A percentile compares a stretch with the other conserved stretches of the same genome.
Evolutionary conservation across 2,113 vertebrate species (phyloP).

Genomic region (Tauraco erythrolophus): DNA sequence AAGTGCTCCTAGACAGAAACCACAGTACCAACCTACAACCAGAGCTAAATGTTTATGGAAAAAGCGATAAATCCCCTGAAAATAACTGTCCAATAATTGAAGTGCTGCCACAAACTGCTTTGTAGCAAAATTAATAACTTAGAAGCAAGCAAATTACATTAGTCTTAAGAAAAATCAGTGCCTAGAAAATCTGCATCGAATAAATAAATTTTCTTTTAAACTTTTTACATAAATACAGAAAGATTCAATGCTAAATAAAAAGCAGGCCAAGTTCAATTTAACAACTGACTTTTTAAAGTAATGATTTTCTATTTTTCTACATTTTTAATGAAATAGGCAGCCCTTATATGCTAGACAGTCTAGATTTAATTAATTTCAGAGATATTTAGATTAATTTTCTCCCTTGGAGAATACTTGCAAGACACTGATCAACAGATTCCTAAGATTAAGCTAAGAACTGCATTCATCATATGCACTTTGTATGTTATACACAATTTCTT

Average conservation of each 20-base stretch:
- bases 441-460: background rate
- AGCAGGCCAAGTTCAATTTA: background rate
- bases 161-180: background rate
- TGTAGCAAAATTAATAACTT: background rate
- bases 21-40: background rate
- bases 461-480: background rate
- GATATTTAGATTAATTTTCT: background rate
- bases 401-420: background rate
- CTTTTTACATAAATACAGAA: background rate
- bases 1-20: background rate
- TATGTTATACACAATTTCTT: background rate
- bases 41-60: background rate
- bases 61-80: background rate
- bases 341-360: background rate
- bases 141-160: background rate
- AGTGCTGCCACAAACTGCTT: background rate
- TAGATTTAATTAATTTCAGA: background rate
- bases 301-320: background rate
- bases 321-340: background rate
- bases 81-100: background rate
- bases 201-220: background rate
- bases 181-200: background rate
- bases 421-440: background rate
- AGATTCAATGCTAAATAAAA: background rate
- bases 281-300: background rate